These are phyloP conservation scores for Macroglossus sobrinus DNA, from an alignment of 2,113 vertebrate species.

Conservation along the genomic window DNA sequence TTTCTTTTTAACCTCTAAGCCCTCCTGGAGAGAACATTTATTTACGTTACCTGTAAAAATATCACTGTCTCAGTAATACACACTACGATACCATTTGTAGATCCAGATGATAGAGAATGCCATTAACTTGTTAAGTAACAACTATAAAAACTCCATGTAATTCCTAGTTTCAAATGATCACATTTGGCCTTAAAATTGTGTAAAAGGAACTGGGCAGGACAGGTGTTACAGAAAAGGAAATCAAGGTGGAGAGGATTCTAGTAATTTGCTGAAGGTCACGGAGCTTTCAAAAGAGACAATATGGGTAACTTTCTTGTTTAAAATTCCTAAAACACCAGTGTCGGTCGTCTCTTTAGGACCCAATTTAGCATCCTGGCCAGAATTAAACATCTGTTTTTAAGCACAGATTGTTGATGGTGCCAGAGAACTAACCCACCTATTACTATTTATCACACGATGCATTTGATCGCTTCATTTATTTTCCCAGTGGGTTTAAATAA, in stretches of 20 bases:
- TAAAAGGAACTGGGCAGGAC: neutral
- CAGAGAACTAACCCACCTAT: neutral
- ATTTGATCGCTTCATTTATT: slow-evolving; percentile 21
- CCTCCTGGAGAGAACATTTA: neutral
- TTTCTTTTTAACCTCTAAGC: slow-evolving; percentile 4
- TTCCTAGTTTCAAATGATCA: neutral
- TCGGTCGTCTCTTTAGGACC: neutral
- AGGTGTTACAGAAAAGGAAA: neutral
- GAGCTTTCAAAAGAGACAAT: neutral
- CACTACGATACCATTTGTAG: neutral
- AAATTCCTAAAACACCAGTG: neutral
- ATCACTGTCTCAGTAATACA: neutral
- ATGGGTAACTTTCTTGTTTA: neutral
- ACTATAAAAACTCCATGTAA: neutral
- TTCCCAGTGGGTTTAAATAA: neutral
- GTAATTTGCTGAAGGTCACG: neutral
- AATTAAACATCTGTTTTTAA: slow-evolving; percentile 36
- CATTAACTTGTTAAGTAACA: slow-evolving; percentile 6
- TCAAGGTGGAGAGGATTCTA: neutral
- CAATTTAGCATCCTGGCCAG: neutral
- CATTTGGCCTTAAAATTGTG: neutral
- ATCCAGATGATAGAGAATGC: neutral
- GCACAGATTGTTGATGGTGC: neutral
- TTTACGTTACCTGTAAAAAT: neutral
- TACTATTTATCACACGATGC: neutral